phyloP scores from a whole-genome alignment of 2,888 invertebrate species.

The Melitaea athalia region DNA sequence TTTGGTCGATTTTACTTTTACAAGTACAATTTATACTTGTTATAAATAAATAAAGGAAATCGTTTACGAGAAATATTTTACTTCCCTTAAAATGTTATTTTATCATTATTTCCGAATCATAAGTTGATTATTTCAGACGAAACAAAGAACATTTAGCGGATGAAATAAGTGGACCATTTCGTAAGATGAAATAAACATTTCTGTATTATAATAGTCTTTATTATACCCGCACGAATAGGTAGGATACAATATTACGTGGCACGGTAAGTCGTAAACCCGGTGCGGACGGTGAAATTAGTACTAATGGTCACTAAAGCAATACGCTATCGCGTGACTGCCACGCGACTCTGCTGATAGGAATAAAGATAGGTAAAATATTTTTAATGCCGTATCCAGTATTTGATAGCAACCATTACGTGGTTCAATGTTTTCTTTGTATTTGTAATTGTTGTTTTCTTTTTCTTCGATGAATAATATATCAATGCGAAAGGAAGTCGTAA shows the following conservation, averaged over 20 bases:
- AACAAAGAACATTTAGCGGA: conserved; percentile 33
- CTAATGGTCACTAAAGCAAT: conserved; percentile 56
- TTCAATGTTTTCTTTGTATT: conserved; percentile 58
- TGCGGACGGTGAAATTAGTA: conserved; percentile 56
- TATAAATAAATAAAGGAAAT: too few relatives aligned
- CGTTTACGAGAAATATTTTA: too few relatives aligned
- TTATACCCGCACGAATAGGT: conserved; percentile 12
- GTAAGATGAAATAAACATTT: neutral
- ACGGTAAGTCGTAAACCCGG: conserved; percentile 45
- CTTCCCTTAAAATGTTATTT: neutral
- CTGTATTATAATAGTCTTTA: conserved; percentile 9
- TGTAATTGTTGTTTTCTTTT: conserved; percentile 10
- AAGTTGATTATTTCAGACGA: conserved; percentile 24
- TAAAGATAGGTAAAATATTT: conserved; percentile 68
- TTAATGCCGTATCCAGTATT: conserved; percentile 63
- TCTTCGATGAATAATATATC: neutral
- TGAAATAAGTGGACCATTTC: conserved; percentile 28
- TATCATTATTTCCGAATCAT: conserved; percentile 2
- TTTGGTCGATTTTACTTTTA: too few relatives aligned
- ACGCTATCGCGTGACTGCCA: conserved; percentile 60
- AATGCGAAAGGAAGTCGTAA: too few relatives aligned
- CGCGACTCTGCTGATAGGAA: conserved; percentile 50
- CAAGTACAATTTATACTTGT: too few relatives aligned
- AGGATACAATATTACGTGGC: conserved; percentile 32
- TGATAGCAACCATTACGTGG: conserved; percentile 62